Conservation (phyloP, 2,797 vertebrate species). For the Myotis vivesi region DNA sequence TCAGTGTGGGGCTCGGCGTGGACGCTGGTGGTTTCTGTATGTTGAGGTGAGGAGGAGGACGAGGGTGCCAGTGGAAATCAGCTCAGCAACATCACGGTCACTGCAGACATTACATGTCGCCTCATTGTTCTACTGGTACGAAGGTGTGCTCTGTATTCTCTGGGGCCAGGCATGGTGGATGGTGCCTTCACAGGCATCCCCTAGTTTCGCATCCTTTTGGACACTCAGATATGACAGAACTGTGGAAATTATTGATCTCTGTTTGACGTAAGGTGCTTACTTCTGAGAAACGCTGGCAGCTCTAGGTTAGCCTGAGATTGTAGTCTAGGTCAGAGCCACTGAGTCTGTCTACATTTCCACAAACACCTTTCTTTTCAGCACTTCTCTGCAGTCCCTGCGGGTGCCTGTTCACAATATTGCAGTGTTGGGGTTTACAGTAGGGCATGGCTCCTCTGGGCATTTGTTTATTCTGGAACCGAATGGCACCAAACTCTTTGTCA, state of each 20-base stretch:
- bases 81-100: not conserved
- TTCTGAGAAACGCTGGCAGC: conserved; percentile 40
- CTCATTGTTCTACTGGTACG: not conserved
- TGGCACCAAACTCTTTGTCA: not conserved
- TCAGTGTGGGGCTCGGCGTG: not conserved
- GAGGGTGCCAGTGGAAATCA: not conserved
- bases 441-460: not conserved
- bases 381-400: not conserved
- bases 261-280: conserved; percentile 50
- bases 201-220: not conserved
- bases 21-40: not conserved
- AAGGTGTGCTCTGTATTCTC: not conserved
- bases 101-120: not conserved
- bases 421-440: not conserved
- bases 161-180: not conserved
- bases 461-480: conserved; percentile 47
- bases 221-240: conserved; percentile 29
- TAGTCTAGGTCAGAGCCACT: not conserved
- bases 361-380: conserved; percentile 43
- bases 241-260: conserved; percentile 36
- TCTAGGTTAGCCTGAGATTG: conserved; percentile 4
- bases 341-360: not conserved
- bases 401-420: conserved; percentile 25
- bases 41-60: not conserved
- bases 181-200: not conserved